phyloP scores from a whole-genome alignment of 2,797 vertebrate genomes.

The Artibeus jamaicensis region DNA sequence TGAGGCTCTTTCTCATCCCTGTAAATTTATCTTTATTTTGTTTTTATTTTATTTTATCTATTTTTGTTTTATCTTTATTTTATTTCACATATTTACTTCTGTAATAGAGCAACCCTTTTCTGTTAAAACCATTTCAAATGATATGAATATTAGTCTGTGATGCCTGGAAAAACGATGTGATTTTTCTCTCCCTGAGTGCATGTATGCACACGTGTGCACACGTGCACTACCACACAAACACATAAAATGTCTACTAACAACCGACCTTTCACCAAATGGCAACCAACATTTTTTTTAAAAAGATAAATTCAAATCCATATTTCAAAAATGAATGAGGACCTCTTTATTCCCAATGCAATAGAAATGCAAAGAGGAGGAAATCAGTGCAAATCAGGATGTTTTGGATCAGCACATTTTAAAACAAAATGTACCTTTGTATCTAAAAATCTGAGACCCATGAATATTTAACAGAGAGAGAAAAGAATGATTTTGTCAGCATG shows the following conservation, averaged over 20 bases:
- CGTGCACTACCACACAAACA: constrained; percentile 43
- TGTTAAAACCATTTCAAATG: constrained; percentile 76
- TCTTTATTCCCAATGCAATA: constrained; percentile 64
- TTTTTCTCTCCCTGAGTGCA: not conserved
- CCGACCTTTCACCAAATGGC: constrained; percentile 72
- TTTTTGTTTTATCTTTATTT: not conserved
- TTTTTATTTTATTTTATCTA: constrained; percentile 9
- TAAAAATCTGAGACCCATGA: constrained; percentile 82
- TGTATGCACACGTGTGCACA: no score
- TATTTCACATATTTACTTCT: constrained; percentile 54
- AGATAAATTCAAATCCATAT: constrained; percentile 75
- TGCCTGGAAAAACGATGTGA: constrained; percentile 46
- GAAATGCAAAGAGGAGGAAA: constrained; percentile 76
- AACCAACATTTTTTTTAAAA: constrained; percentile 71
- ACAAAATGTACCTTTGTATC: constrained; percentile 86
- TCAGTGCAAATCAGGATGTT: constrained; percentile 69
- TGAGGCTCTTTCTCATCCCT: constrained; percentile 66
- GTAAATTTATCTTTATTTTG: constrained; percentile 69
- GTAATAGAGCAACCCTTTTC: constrained; percentile 72
- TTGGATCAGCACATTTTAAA: constrained; percentile 82
- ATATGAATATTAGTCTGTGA: constrained; percentile 66
- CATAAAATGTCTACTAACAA: constrained; percentile 63
- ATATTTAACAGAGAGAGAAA: constrained; percentile 84
- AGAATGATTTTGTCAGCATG: constrained; percentile 84
- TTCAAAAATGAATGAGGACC: constrained; percentile 70